Evolutionary conservation across 2,113 vertebrate species (phyloP).

Genomic region (Chrysochloris asiatica): DNA sequence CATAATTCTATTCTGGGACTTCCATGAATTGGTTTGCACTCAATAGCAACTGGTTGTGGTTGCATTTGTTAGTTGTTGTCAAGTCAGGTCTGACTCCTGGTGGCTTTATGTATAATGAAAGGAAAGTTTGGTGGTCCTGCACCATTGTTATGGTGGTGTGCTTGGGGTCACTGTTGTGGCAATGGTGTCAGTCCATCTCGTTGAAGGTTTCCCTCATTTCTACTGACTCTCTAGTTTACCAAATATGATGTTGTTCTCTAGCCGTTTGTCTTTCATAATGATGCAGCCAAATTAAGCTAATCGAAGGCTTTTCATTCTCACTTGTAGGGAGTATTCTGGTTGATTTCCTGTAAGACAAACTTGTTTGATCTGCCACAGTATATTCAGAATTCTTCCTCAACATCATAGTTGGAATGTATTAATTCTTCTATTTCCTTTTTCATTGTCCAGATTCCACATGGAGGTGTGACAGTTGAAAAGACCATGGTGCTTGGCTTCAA

Average conservation of each 20-base stretch:
- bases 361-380: not conserved
- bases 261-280: no score
- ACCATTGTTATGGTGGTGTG: not conserved
- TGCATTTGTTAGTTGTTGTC: not conserved
- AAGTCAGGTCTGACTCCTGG: not conserved
- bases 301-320: not conserved
- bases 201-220: not conserved
- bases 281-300: not conserved
- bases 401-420: not conserved
- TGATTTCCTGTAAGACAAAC: not conserved
- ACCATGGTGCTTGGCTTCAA: not conserved
- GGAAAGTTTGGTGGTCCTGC: no score
- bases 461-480: not conserved
- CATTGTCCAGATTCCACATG: not conserved
- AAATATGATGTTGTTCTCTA: not conserved
- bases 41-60: not conserved
- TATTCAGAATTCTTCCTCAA: not conserved
- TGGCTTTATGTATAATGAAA: not conserved
- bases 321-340: not conserved
- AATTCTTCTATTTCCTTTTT: not conserved
- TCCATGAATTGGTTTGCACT: not conserved
- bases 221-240: not conserved
- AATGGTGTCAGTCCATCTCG: not conserved
- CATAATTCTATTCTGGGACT: not conserved
- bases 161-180: not conserved